Base-by-base conservation (phyloP, 2,797 vertebrate species). In the Peromyscus eremicus region DNA sequence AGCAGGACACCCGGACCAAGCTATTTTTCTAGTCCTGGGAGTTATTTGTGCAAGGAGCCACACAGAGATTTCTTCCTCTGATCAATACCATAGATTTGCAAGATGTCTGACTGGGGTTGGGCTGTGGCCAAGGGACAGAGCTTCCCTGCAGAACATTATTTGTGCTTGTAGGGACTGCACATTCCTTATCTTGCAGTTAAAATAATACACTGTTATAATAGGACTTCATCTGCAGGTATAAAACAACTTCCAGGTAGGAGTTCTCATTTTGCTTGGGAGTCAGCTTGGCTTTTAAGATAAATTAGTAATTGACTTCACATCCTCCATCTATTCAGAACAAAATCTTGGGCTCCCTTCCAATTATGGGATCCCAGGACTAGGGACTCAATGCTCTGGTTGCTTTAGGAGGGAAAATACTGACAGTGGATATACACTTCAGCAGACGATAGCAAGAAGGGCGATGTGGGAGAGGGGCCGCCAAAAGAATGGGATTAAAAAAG, bases 31-130 rank as follows among this genome's bases (percentile, higher is more conserved):
- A 90, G 71, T 92, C 66, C 60, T 60, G 21, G 29, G 89, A 96
- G 68, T 83, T 95, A 40, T 92, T 83, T 96, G 55, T 96, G 77
- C 62, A 92, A 83, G 71, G 11, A 94, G 52, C 84, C 97, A 91
- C 91, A 88, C 73, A 81, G 91, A 97, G 95, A 94, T 49, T 55
- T 49, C 82, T 94, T 75, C 68, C 55, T 97, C 91, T 95, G 82
- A 89, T 93, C 94, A 92, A 91, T 29, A 97, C 60, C n/a, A 94
- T 92, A 86, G 94, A 96, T 97, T 89, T 96, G 86, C 77, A 95
- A 93, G 90, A 92, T 5, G 3, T 80, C 94, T 76, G 49, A 37
- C 37, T 92, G 77, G 46, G 49, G 12, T 12, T 84, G 75, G 62
- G 62, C 73, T 88, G 37, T 37, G 29, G 68, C 91, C 77, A 96